phyloP scores from a whole-genome alignment of 2,797 vertebrate genomes.

The Tamandua tetradactyla region DNA sequence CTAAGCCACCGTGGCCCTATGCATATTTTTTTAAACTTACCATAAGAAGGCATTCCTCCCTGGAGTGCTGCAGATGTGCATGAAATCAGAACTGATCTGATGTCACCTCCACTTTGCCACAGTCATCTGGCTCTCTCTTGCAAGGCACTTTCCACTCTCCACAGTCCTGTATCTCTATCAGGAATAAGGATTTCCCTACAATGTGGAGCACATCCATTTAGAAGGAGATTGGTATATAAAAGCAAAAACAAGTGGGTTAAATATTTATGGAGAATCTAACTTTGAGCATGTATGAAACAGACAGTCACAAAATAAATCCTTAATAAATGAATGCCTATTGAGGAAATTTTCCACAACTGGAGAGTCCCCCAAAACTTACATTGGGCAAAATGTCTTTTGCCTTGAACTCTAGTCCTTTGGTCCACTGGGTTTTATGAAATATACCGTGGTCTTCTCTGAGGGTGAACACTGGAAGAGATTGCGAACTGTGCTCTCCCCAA shows the following conservation, averaged over 20 bases:
- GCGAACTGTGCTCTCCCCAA: slow-evolving; percentile 82
- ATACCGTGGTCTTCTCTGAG: slow-evolving; percentile 45
- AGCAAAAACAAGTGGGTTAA: background rate
- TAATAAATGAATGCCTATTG: background rate
- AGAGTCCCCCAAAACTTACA: background rate
- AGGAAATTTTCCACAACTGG: background rate
- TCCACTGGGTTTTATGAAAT: background rate
- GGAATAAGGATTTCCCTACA: background rate
- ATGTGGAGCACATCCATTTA: background rate
- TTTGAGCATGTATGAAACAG: background rate
- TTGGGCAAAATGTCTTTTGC: background rate
- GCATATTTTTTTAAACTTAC: no score
- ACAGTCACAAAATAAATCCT: background rate
- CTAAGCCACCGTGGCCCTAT: no score
- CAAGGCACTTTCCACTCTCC: background rate
- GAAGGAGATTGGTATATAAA: background rate
- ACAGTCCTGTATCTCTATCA: background rate
- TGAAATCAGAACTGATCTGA: background rate
- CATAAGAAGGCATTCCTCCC: background rate
- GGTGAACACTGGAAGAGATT: slow-evolving; percentile 84
- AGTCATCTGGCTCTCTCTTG: background rate
- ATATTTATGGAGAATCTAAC: background rate
- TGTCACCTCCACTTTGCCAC: background rate
- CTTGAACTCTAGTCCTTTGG: background rate
- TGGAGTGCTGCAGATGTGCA: background rate